Percentiles rank a stretch among this genome's conserved stretches.
phyloP scores from a whole-genome alignment of 2,113 vertebrate species.

The Rhizomys pruinosus region DNA sequence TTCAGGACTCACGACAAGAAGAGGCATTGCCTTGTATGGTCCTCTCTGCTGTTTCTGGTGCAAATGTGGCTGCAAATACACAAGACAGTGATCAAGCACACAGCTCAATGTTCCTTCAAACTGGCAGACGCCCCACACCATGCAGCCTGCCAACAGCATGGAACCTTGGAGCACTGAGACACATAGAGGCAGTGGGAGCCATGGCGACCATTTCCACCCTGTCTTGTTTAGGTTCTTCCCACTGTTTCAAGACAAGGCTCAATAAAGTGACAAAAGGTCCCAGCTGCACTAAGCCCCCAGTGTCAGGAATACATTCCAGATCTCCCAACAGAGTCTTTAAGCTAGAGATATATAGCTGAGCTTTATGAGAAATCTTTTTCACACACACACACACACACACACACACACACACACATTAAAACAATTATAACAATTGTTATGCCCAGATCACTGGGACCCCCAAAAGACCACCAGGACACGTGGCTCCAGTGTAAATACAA shows the following conservation, averaged over 20 bases:
- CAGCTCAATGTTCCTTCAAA: background rate
- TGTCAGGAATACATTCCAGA: background rate
- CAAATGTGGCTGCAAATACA: background rate
- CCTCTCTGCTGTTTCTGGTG: background rate
- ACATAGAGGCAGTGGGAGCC: accelerated
- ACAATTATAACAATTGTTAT: background rate
- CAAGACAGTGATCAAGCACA: background rate
- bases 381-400: too few species aligned
- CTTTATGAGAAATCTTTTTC: background rate
- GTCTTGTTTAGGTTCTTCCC: background rate
- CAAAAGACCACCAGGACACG: too few species aligned
- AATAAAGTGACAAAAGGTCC: background rate
- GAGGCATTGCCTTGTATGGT: background rate
- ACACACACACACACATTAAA: background rate
- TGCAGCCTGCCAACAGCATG: background rate
- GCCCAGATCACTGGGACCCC: too few species aligned
- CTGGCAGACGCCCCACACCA: background rate
- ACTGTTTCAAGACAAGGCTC: background rate
- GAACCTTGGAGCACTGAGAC: background rate
- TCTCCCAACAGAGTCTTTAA: too few species aligned
- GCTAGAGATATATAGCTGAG: background rate
- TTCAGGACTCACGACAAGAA: background rate
- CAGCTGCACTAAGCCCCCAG: too few species aligned
- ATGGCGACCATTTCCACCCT: too few species aligned
- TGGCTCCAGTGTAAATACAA: too few species aligned